Conservation (phyloP, 2,113 vertebrate genomes). For the Elephas maximus region DNA sequence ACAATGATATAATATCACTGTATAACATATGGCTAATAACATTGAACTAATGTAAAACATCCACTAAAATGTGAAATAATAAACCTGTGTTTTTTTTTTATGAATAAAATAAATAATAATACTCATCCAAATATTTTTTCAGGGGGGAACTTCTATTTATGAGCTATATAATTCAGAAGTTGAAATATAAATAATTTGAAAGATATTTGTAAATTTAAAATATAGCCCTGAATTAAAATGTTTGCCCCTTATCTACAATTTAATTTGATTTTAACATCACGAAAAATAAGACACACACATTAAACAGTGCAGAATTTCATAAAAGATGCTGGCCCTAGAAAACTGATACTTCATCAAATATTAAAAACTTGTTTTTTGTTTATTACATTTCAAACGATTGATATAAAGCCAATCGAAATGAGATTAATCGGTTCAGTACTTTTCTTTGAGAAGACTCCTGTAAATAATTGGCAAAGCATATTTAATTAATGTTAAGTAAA, state of each 20-base stretch:
- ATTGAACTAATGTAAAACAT: neutral
- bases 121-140: neutral
- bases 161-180: neutral
- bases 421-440: neutral
- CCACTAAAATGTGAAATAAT: neutral
- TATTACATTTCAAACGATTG: neutral
- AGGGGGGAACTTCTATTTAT: neutral
- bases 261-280: conserved; percentile 16
- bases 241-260: neutral
- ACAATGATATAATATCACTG: neutral
- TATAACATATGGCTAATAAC: neutral
- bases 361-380: neutral
- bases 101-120: neutral
- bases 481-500: neutral
- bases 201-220: neutral
- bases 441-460: conserved; percentile 14
- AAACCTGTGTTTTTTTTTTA: neutral
- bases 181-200: neutral
- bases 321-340: neutral
- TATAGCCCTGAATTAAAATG: neutral
- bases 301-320: neutral
- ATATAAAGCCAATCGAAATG: neutral
- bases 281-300: neutral
- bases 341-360: neutral
- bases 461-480: neutral